phyloP scores from a whole-genome alignment of 2,797 vertebrate genomes.

The Cuniculus paca region DNA sequence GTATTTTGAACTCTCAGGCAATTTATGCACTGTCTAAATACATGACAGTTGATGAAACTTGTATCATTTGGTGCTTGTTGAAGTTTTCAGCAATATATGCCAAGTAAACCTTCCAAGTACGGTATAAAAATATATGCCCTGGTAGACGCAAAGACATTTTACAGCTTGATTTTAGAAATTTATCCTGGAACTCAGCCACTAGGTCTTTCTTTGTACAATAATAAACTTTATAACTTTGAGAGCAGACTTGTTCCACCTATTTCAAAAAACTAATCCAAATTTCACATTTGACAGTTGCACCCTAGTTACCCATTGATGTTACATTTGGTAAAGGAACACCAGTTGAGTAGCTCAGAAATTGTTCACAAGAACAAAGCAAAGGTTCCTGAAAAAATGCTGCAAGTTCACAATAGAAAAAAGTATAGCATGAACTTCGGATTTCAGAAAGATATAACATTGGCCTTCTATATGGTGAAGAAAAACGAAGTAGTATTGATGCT shows the following conservation, averaged over 20 bases:
- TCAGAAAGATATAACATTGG: not conserved
- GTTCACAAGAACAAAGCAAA: not conserved
- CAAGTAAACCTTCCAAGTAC: not conserved
- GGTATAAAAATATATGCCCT: not conserved
- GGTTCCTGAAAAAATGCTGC: not conserved
- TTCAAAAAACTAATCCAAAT: not conserved
- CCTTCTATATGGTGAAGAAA: not conserved
- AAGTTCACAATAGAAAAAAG: not conserved
- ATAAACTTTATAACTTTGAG: not conserved
- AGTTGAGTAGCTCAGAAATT: not conserved
- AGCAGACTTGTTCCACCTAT: not conserved
- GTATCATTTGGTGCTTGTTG: not conserved
- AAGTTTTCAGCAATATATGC: not conserved
- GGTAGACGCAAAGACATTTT: not conserved
- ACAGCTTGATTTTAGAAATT: not conserved
- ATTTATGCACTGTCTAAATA: not conserved
- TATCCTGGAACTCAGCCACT: not conserved
- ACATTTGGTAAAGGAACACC: not conserved
- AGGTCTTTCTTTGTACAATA: not conserved
- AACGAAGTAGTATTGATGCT: not conserved
- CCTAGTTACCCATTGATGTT: not conserved
- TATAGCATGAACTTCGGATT: not conserved
- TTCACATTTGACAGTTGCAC: not conserved
- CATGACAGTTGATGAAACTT: not conserved
- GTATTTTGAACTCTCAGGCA: not conserved